Conservation (phyloP, 1,140 invertebrate genomes). For the Diuraphis noxia region DNA sequence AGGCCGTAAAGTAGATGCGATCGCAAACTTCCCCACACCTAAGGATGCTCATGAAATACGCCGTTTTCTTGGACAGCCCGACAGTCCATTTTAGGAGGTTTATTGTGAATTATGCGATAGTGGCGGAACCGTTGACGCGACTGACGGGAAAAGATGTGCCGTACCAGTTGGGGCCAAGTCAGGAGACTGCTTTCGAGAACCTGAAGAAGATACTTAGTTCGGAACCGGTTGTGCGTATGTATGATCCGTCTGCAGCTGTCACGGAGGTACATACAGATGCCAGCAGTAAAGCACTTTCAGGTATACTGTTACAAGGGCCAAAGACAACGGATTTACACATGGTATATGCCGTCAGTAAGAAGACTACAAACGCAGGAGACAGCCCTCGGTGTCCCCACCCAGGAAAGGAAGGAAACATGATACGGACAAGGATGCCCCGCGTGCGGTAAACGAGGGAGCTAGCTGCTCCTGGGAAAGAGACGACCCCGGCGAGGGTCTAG, state of each 20-base stretch:
- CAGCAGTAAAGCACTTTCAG: neutral
- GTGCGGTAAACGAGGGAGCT: no score
- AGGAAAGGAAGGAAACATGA: no score
- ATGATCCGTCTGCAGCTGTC: neutral
- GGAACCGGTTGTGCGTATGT: neutral
- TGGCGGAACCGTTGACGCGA: neutral
- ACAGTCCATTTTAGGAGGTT: neutral
- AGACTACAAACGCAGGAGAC: neutral
- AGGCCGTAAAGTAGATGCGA: neutral
- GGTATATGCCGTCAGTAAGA: no score
- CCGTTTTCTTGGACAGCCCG: neutral
- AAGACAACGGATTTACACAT: neutral
- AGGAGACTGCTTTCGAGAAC: neutral
- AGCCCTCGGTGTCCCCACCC: no score
- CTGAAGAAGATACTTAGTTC: slow-evolving; percentile 53
- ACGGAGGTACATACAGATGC: no score
- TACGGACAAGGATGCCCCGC: slow-evolving; percentile 25
- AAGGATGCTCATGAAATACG: slow-evolving; percentile 12
- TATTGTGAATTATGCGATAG: neutral
- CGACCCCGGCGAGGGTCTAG: no score
- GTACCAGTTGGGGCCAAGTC: neutral
- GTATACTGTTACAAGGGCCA: neutral
- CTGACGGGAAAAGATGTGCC: neutral
- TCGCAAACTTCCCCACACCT: neutral
- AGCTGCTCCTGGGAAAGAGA: no score